Percentiles rank a stretch among this genome's conserved stretches.
phyloP scores from a whole-genome alignment of 2,113 vertebrate species.

The Eidolon helvum region DNA sequence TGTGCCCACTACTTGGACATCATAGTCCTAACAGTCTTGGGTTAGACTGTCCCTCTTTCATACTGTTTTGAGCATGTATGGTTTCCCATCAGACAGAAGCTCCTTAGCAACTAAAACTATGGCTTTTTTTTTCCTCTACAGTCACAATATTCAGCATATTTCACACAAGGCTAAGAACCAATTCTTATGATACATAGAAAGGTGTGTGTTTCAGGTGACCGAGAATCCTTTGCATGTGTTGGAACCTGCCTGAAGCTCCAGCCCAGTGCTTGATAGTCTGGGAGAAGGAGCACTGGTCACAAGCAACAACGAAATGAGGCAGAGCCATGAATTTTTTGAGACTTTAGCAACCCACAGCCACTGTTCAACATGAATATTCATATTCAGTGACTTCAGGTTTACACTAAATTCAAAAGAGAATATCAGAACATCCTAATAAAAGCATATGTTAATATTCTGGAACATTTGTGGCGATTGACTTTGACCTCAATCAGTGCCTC shows the following conservation, averaged over 20 bases:
- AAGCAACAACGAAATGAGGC: background rate
- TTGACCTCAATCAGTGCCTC: background rate
- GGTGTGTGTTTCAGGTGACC: background rate
- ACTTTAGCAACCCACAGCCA: background rate
- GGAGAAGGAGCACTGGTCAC: background rate
- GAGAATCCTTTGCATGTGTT: background rate
- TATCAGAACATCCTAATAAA: background rate
- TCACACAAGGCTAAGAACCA: background rate
- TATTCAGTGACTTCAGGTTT: background rate
- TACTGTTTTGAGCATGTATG: background rate
- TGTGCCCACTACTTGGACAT: background rate
- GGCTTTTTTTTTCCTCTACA: background rate
- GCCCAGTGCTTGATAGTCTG: no score
- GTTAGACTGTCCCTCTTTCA: background rate
- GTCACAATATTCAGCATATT: background rate
- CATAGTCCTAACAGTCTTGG: background rate
- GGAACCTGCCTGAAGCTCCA: background rate
- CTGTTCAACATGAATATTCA: background rate
- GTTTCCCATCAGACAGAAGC: background rate
- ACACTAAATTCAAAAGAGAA: background rate
- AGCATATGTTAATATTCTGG: background rate
- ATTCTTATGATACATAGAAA: background rate
- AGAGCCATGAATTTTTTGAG: background rate
- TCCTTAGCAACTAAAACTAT: background rate
- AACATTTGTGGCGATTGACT: background rate